Evolutionary conservation across 2,113 vertebrate genomes (phyloP), one percentile per base, ranked within the genome.

Genomic region (Hystrix cristata): DNA sequence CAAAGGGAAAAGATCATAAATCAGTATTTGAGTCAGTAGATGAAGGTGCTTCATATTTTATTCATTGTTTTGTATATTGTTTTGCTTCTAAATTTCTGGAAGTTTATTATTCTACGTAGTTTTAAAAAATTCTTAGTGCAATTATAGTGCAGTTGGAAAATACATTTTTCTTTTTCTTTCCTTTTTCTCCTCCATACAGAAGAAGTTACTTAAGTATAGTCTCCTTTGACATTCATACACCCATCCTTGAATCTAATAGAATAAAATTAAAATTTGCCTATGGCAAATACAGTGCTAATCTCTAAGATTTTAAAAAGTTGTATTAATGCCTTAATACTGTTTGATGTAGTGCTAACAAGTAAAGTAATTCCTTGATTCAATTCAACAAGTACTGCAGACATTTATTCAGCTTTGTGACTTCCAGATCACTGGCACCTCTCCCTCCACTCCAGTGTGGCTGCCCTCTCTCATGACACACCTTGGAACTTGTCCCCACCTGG

Each of bases 31-130:
- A 59, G 69, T 86, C 55, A 72, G 27, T 72, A 65, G 83, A 38
- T 64, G 86, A 78, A 92, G 31, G 31, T 71, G 4, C 51, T 91
- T 86, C 78, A 27, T 51, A 25, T 46, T 76, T 83, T 87, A 74
- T 87, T 90, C 38, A 23, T 82, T 93, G 25, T 88, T 89, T 46
- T 91, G 7, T 60, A 27, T 78, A 55, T 94, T 86, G 31, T 82
- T 94, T 95, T 94, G 25, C 25, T 94, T 94, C 19, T 90, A 76
- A 69, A 53, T 88, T 78, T 93, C 38, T 71, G 21, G 46, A 91
- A 76, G 71, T 14, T 87, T n/a, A 64, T 78, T 69, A 18, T 72
- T 14, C 72, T 72, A 86, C 72, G 43, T n/a, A 62, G 29, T 67
- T 88, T 80, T 88, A 80, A 51, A 59, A 80, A 51, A 59, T 81